These are phyloP conservation scores for Eristalis intricaria DNA, from an alignment of 2,888 invertebrate genomes.

Conservation along the genomic window DNA sequence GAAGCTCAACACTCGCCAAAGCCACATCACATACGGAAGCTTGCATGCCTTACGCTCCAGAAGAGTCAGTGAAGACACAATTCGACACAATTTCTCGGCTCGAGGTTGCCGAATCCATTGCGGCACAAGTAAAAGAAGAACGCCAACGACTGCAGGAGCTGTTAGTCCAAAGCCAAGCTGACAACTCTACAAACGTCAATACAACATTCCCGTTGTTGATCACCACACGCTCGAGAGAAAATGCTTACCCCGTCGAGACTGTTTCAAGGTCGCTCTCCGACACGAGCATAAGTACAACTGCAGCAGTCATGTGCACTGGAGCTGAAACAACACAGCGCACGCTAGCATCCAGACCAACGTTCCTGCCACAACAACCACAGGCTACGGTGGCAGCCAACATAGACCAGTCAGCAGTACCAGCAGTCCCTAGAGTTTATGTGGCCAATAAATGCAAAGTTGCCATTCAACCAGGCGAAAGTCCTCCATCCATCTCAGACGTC, in stretches of 20 bases:
- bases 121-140: not conserved
- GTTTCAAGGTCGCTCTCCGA: too few relatives aligned
- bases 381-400: not conserved
- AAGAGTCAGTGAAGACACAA: too few relatives aligned
- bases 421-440: constrained; percentile 16
- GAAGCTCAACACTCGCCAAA: too few relatives aligned
- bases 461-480: constrained; percentile 6
- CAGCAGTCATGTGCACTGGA: not conserved
- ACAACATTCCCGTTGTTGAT: not conserved
- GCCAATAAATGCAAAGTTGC: constrained; percentile 8
- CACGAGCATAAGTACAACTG: too few relatives aligned
- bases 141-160: not conserved
- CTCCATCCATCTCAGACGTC: not conserved
- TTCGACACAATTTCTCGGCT: too few relatives aligned
- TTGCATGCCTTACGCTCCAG: too few relatives aligned
- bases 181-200: not conserved
- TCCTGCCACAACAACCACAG: constrained; percentile 23
- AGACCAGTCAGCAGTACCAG: not conserved
- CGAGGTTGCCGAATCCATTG: too few relatives aligned
- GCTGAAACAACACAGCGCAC: not conserved
- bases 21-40: too few relatives aligned
- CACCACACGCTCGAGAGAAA: not conserved
- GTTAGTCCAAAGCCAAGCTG: not conserved
- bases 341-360: not conserved
- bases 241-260: too few relatives aligned